A percentile compares a stretch with the other conserved stretches of the same genome.
These are phyloP conservation scores for Pterois miles DNA, from an alignment of 2,797 vertebrate species.

Conservation along the genomic window DNA sequence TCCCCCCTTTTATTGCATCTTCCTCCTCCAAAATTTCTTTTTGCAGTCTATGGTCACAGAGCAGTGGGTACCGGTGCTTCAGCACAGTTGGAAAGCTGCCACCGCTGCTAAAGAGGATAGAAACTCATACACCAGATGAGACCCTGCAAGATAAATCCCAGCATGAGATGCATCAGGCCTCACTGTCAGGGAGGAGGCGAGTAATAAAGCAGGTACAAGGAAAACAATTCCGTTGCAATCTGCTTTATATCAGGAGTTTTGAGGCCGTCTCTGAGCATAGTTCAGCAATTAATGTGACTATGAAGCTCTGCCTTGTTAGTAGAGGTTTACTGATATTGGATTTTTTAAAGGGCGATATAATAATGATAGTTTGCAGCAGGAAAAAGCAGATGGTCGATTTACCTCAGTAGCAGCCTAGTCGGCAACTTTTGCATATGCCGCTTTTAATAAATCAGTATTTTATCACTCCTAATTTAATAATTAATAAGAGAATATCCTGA, in stretches of 20 bases:
- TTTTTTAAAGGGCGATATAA: not conserved
- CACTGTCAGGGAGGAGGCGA: not conserved
- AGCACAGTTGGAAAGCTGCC: constrained; percentile 30
- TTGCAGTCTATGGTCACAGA: constrained; percentile 12
- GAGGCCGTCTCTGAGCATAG: not conserved
- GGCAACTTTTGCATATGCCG: not conserved
- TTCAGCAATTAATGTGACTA: constrained; percentile 7
- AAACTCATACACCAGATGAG: constrained; percentile 50
- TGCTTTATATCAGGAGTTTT: not conserved
- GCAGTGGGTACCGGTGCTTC: constrained; percentile 21
- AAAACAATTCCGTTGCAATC: constrained; percentile 22
- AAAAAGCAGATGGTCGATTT: not conserved
- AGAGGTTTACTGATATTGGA: not conserved
- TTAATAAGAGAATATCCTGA: not conserved
- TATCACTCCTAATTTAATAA: not conserved
- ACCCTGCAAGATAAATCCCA: constrained; percentile 31
- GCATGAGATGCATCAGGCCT: constrained; percentile 30
- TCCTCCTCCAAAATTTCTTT: constrained; percentile 32
- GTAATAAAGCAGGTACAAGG: constrained; percentile 32
- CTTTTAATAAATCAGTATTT: not conserved
- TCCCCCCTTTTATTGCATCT: constrained; percentile 17
- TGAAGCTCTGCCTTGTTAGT: not conserved
- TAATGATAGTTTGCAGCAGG: not conserved
- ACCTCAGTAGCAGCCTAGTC: not conserved
- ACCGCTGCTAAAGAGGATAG: constrained; percentile 40